A percentile compares a stretch with the other conserved stretches of the same genome.
phyloP scores from a whole-genome alignment of 2,888 invertebrate species.

The Platerodrilus igneus region DNA sequence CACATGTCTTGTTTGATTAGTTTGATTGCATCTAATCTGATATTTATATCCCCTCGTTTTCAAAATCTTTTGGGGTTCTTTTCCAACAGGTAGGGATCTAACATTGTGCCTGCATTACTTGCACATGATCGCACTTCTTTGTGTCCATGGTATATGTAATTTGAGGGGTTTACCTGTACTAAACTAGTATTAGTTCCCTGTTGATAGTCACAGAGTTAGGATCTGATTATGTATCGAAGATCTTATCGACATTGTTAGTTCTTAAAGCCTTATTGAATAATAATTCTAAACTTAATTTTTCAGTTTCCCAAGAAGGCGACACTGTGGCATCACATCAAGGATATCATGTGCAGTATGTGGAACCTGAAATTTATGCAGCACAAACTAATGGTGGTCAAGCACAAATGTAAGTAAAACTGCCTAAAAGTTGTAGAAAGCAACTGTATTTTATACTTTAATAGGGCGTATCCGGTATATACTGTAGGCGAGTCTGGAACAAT shows the following conservation, averaged over 20 bases:
- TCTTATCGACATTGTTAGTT: conserved; percentile 14
- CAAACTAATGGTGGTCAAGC: conserved; percentile 53
- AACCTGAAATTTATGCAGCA: conserved; percentile 62
- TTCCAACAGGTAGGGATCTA: conserved; percentile 27
- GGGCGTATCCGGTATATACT: conserved; percentile 74
- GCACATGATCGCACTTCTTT: conserved; percentile 23
- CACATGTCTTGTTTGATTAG: conserved; percentile 21
- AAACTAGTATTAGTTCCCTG: conserved; percentile 8
- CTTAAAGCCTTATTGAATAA: not conserved
- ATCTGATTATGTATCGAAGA: conserved; percentile 11
- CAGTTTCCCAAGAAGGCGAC: conserved; percentile 55
- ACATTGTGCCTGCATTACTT: conserved; percentile 29
- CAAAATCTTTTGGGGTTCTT: conserved; percentile 12
- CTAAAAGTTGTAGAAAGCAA: conserved; percentile 4
- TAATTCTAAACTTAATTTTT: conserved; percentile 7
- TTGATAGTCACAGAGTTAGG: conserved; percentile 12
- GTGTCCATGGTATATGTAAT: conserved; percentile 8
- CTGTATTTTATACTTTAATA: conserved; percentile 34
- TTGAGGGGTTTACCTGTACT: conserved; percentile 19
- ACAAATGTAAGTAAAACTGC: conserved; percentile 52
- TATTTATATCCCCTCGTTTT: conserved; percentile 11
- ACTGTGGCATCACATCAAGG: conserved; percentile 55
- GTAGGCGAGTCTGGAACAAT: conserved; percentile 60
- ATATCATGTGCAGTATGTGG: conserved; percentile 73
- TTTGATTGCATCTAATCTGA: too few species aligned